Evolutionary conservation across 2,797 vertebrate species (phyloP).

Genomic region (Aplochiton taeniatus): DNA sequence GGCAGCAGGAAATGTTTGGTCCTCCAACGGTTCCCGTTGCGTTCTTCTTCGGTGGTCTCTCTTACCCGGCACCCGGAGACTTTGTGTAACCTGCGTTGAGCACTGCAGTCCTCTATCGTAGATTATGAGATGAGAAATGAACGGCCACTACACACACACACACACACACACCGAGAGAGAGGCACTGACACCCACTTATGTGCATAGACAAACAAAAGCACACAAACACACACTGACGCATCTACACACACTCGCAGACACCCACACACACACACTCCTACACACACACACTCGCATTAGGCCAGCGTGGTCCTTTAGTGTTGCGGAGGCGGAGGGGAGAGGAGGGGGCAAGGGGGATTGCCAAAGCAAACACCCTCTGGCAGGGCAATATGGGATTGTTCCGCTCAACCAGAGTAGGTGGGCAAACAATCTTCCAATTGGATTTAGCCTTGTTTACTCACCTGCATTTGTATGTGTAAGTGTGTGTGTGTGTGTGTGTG

Average conservation of each 20-base stretch:
- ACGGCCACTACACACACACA: not conserved
- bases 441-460: constrained; percentile 59
- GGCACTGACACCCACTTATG: not conserved
- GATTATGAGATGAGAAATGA: too few species aligned
- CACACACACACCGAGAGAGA: not conserved
- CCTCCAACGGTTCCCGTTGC: too few species aligned
- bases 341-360: constrained; percentile 21
- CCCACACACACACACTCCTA: constrained; percentile 4
- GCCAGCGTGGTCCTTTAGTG: constrained; percentile 9
- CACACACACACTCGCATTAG: constrained; percentile 7
- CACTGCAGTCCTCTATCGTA: too few species aligned
- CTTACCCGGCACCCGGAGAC: too few species aligned
- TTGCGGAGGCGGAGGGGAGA: constrained; percentile 45
- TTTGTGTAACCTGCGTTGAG: too few species aligned
- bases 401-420: constrained; percentile 53
- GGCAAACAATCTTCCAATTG: constrained; percentile 64
- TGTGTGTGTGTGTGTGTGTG: constrained; percentile 15
- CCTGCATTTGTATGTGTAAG: constrained; percentile 17
- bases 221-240: constrained; percentile 32
- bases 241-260: constrained; percentile 4
- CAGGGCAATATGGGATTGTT: constrained; percentile 53
- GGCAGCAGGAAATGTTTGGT: too few species aligned
- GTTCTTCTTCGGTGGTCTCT: too few species aligned
- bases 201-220: not conserved
- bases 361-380: constrained; percentile 50